Conservation (phyloP, 2,888 invertebrate species). For the Nymphalis c-album region DNA sequence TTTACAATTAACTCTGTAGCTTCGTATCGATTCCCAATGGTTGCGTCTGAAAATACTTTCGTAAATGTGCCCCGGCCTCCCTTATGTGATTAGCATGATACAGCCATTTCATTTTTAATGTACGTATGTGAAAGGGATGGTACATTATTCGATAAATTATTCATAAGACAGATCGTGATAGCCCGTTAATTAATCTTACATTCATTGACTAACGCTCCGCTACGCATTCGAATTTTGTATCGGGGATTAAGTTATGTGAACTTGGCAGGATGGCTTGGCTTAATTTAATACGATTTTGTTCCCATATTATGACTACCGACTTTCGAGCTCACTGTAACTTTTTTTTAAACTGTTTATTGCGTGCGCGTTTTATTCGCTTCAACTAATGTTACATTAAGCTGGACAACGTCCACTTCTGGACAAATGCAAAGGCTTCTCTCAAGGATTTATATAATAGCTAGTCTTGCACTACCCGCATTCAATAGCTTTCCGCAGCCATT, state of each 20-base stretch:
- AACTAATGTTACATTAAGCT: no score
- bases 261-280: no score
- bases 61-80: slow-evolving; percentile 21
- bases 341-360: no score
- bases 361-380: no score
- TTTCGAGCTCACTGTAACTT: no score
- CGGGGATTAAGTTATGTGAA: slow-evolving; percentile 1
- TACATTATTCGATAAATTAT: slow-evolving; percentile 30
- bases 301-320: no score
- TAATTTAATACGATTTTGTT: no score
- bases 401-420: no score
- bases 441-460: no score
- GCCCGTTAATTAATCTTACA: slow-evolving; percentile 35
- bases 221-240: slow-evolving; percentile 17
- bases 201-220: slow-evolving; percentile 26
- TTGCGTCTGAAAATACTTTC: slow-evolving; percentile 29
- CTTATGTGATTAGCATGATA: slow-evolving; percentile 27
- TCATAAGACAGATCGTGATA: slow-evolving; percentile 30
- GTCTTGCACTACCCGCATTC: no score
- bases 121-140: slow-evolving; percentile 8
- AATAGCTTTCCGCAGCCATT: no score
- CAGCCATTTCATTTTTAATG: slow-evolving; percentile 11
- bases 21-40: slow-evolving; percentile 30
- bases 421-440: no score
- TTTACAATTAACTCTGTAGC: slow-evolving; percentile 27